Conservation (phyloP, 2,888 invertebrate genomes). For the Harpalus rubripes region DNA sequence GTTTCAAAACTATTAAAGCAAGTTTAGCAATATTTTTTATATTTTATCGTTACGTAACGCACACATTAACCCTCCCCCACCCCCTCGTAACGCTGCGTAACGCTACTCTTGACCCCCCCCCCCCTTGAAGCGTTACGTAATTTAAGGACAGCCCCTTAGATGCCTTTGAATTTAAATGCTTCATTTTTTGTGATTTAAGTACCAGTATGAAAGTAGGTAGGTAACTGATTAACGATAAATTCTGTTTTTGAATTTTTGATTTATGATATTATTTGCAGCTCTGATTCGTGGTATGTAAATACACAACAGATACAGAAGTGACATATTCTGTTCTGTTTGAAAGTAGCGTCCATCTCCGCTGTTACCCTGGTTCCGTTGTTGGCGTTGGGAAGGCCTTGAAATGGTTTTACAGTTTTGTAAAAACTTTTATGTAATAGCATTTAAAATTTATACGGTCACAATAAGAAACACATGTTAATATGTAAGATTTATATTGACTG, state of each 20-base stretch:
- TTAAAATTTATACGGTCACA: slow-evolving; percentile 65
- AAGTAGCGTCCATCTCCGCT: slow-evolving; percentile 46
- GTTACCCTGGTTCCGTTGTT: slow-evolving; percentile 37
- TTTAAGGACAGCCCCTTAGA: too few relatives aligned
- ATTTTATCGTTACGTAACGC: too few relatives aligned
- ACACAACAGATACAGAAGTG: slow-evolving; percentile 7
- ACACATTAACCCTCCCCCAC: too few relatives aligned
- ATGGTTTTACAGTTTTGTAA: slow-evolving; percentile 61
- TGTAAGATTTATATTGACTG: slow-evolving; percentile 66
- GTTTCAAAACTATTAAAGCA: too few relatives aligned
- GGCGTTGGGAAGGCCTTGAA: slow-evolving; percentile 60
- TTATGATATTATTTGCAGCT: slow-evolving; percentile 8
- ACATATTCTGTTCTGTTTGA: slow-evolving; percentile 15
- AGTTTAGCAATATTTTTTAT: too few relatives aligned
- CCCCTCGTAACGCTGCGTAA: too few relatives aligned
- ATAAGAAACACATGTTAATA: slow-evolving; percentile 65
- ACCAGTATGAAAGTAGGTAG: too few relatives aligned
- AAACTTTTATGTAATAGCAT: slow-evolving; percentile 65
- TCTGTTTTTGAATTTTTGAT: not conserved
- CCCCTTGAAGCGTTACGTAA: too few relatives aligned
- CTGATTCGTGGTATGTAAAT: slow-evolving; percentile 38
- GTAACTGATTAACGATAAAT: too few relatives aligned
- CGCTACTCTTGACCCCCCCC: too few relatives aligned
- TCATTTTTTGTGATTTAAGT: too few relatives aligned
- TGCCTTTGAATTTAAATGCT: too few relatives aligned